These are phyloP conservation scores for Zootoca vivipara DNA, from an alignment of 2,113 vertebrate species.

Conservation along the genomic window DNA sequence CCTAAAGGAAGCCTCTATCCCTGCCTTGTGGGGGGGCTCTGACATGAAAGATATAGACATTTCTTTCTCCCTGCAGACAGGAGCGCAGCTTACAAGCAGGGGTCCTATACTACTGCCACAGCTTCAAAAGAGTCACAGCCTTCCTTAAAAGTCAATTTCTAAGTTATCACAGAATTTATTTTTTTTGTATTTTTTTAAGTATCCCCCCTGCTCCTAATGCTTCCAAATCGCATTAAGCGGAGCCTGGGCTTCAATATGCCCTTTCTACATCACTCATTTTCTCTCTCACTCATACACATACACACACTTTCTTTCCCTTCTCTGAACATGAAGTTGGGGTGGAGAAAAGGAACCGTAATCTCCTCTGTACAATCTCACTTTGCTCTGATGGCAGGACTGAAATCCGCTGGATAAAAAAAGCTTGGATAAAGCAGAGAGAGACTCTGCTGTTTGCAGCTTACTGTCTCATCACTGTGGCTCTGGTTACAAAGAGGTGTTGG, in stretches of 20 bases:
- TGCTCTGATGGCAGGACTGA: not conserved
- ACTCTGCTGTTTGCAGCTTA: not conserved
- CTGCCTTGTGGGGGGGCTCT: too few relatives aligned
- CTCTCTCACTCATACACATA: not conserved
- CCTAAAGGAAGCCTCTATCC: too few relatives aligned
- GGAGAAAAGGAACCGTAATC: not conserved
- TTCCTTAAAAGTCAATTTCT: not conserved
- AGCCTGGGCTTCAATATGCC: not conserved
- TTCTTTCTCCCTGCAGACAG: not conserved
- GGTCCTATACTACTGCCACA: not conserved
- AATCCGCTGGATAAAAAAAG: not conserved
- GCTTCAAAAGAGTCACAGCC: not conserved
- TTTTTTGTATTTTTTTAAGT: not conserved
- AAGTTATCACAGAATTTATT: not conserved
- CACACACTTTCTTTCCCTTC: not conserved
- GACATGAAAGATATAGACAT: too few relatives aligned
- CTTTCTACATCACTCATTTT: not conserved
- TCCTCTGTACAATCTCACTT: not conserved
- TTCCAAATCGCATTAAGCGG: not conserved
- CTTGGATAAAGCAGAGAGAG: not conserved
- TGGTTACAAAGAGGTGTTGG: not conserved
- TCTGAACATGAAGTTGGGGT: not conserved
- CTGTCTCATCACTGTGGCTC: not conserved
- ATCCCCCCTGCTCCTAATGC: not conserved
- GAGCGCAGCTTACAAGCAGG: not conserved